Conservation (phyloP, 2,797 vertebrate genomes). For the Phataginus tricuspis region DNA sequence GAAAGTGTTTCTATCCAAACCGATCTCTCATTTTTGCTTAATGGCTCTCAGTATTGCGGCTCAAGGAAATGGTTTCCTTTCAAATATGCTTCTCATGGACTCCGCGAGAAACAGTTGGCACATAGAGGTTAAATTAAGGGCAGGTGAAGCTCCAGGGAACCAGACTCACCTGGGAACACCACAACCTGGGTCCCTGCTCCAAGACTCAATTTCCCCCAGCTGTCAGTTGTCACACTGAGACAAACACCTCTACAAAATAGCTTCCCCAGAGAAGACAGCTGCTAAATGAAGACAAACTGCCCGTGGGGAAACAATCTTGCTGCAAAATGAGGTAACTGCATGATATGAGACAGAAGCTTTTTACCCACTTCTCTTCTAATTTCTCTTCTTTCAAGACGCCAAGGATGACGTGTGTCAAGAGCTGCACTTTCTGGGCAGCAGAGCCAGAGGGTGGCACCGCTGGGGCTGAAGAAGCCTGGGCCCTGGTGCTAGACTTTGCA, state of each 20-base stretch:
- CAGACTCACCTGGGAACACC: constrained; percentile 76
- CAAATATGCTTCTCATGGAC: background rate
- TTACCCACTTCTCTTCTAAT: constrained; percentile 43
- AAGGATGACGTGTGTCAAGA: background rate
- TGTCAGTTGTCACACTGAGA: constrained; percentile 61
- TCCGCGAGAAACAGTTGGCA: background rate
- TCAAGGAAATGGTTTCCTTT: constrained; percentile 52
- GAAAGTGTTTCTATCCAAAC: constrained; percentile 63
- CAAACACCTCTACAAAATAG: constrained; percentile 77
- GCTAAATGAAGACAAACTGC: constrained; percentile 81
- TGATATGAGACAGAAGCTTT: constrained; percentile 56
- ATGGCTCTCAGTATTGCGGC: constrained; percentile 32
- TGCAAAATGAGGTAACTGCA: constrained; percentile 69
- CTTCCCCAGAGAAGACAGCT: constrained; percentile 74
- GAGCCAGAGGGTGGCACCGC: background rate
- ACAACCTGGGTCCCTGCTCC: constrained; percentile 74
- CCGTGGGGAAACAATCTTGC: constrained; percentile 72
- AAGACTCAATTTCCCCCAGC: constrained; percentile 71
- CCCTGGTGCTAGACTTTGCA: background rate
- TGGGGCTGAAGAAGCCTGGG: background rate
- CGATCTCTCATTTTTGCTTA: constrained; percentile 50
- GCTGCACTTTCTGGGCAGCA: background rate
- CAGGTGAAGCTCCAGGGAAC: background rate
- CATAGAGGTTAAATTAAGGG: background rate
- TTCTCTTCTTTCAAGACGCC: constrained; percentile 45